Evolutionary conservation across 2,113 vertebrate species (phyloP).

Genomic region (Fulica atra): DNA sequence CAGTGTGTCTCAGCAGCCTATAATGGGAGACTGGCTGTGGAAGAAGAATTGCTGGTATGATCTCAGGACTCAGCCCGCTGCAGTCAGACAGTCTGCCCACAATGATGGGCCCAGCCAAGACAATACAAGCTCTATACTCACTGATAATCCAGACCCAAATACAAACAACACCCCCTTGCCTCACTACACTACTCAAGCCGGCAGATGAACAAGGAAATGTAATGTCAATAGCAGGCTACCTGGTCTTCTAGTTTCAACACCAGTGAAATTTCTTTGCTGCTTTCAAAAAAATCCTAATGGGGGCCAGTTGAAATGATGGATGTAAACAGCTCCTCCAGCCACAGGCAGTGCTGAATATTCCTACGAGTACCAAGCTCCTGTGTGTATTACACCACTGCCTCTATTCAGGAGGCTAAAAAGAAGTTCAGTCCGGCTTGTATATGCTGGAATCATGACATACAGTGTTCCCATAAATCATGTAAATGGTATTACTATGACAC

Average conservation of each 20-base stretch:
- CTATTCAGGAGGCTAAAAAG: conserved; percentile 60
- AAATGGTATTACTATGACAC: conserved; percentile 45
- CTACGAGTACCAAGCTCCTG: conserved; percentile 32
- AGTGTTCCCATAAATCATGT: conserved; percentile 52
- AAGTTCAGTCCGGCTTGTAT: conserved; percentile 64
- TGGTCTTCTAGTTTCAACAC: not conserved
- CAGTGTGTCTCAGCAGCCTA: conserved; percentile 46
- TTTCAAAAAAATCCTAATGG: conserved; percentile 7
- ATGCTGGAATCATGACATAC: conserved; percentile 47
- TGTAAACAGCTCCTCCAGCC: conserved; percentile 41
- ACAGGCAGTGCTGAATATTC: conserved; percentile 40
- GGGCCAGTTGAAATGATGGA: conserved; percentile 31
- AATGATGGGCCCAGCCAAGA: conserved; percentile 57
- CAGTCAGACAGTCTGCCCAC: conserved; percentile 70
- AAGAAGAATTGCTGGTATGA: conserved; percentile 70
- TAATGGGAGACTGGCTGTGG: conserved; percentile 52
- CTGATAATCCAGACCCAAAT: conserved; percentile 35
- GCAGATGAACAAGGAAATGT: not conserved
- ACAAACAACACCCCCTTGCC: not conserved
- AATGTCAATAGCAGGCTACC: not conserved
- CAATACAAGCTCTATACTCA: conserved; percentile 37
- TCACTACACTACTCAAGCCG: not conserved
- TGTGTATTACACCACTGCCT: conserved; percentile 43
- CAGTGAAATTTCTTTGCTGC: not conserved
- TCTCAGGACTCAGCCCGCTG: conserved; percentile 67